Base-by-base conservation (phyloP, 37 sponge, comb jelly and placozoan genomes). In the Halisarca cf. caerulea region DNA sequence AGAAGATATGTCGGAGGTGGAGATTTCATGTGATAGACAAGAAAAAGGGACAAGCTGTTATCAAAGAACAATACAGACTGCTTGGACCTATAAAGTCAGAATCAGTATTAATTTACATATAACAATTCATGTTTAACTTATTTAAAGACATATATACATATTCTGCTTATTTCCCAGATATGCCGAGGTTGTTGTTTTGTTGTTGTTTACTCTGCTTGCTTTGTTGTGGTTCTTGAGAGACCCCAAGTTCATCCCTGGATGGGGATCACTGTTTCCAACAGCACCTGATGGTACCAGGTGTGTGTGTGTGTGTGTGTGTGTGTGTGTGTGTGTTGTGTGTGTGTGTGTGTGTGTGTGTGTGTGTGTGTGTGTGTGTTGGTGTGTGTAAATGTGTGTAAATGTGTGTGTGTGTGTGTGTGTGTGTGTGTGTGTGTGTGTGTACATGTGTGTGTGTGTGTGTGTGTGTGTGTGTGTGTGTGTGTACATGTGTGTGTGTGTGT, bases 141-240 rank as follows among this genome's bases (percentile, higher is more conserved):
- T n/a, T n/a, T n/a, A n/a, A n/a, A n/a, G n/a, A n/a, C 11, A 11
- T 47, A 11, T 47, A 47, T 11, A 11, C 11, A 47, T 47, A 47
- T 14, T 47, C 6, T 47, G 11, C 11, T 14, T 11, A 47, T 47
- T 47, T 6, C 85, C 20, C 85, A 95, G 94, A 58, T 94, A 91
- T 85, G 90, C 93, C 4, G 94, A 97, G 58, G 66, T 94, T 53
- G 43, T 88, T 27, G 78, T 97, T 0, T 62, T 92, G 47, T 34
- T 83, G 15, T 57, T 90, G 58, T 90, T 92, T 58, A 54, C 93
- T 0, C 24, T 93, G 34, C 86, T 97, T 17, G 94, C 85, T 15
- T 64, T 97, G 21, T 84, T 92, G 77, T 97, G 98, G 98, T 69
- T 97, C 36, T 44, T 84, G 23, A 83, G 98, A 81, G 90, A 91